Evolutionary conservation across 1,140 invertebrate genomes (phyloP).

Genomic region (Drosophila grimshawi): DNA sequence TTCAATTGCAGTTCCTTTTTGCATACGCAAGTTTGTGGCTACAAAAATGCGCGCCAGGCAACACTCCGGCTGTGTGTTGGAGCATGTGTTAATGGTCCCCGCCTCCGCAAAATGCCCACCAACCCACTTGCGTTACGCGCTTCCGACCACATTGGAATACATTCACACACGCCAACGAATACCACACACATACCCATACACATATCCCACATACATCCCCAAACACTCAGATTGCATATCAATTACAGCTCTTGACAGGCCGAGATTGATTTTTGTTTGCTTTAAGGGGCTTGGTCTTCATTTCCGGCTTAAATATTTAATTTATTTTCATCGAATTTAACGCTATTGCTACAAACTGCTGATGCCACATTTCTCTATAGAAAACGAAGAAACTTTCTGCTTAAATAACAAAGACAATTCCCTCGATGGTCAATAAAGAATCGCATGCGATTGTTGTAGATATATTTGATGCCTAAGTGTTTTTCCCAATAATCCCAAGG

Average conservation of each 20-base stretch:
- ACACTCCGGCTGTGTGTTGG: slow-evolving; percentile 22
- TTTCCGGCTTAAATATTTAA: slow-evolving; percentile 19
- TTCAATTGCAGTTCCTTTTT: slow-evolving; percentile 74
- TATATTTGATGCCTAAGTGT: too few species aligned
- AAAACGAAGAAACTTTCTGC: too few species aligned
- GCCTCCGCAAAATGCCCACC: background rate
- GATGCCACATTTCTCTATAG: too few species aligned
- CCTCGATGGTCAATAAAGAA: too few species aligned
- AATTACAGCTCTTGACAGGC: slow-evolving; percentile 43
- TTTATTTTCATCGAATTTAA: background rate
- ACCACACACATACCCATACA: slow-evolving; percentile 7
- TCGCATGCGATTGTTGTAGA: too few species aligned
- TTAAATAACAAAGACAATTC: too few species aligned
- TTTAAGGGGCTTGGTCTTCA: slow-evolving; percentile 19
- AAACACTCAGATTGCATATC: slow-evolving; percentile 51
- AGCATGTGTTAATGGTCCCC: slow-evolving; percentile 49
- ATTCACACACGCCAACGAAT: slow-evolving; percentile 17
- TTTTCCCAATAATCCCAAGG: too few species aligned
- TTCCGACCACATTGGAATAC: slow-evolving; percentile 24
- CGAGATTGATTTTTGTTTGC: slow-evolving; percentile 59
- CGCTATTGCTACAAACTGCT: too few species aligned
- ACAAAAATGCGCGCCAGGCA: slow-evolving; percentile 42
- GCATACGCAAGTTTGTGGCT: slow-evolving; percentile 79
- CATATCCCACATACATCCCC: background rate
- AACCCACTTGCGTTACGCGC: slow-evolving; percentile 1